Evolutionary conservation across 2,113 vertebrate genomes (phyloP), one percentile per base, ranked within the genome.

Genomic region (Dromas ardeola): DNA sequence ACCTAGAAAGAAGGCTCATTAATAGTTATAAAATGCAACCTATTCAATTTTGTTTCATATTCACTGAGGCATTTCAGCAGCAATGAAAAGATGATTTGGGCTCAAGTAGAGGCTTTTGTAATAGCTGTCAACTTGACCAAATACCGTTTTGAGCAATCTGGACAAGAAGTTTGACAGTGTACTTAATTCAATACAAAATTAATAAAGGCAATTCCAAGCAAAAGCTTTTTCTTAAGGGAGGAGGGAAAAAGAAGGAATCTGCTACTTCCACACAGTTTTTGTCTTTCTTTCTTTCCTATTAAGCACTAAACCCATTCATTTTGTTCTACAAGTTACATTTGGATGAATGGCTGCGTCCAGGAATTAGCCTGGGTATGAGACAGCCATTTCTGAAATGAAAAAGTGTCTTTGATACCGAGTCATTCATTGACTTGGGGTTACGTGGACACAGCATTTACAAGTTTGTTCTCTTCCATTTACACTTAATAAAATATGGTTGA

Each of bases 11-110:
- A 87, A 90, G 53, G 36, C 58, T 95, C 74, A 89, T 95, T 95
- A 94, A 85, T 77, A 87, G 53, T 61, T 91, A 67, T 43, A 91
- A 95, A 95, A 85, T 66, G 49, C 81, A 89, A 34, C 70, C 45
- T 89, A 80, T 95, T 94, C 91, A 94, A 22, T 89, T 95, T 85
- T 79, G 47, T 86, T 96, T 95, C 58, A 40, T 92, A 86, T 89
- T 85, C 58, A 80, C 81, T 85, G 55, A 95, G 71, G 77, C 86
- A 91, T 66, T 94, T 91, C 65, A 89, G 50, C 45, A 93, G 86
- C 42, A 69, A 80, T 84, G 86, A 95, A 97, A 93, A 94, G 81
- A 97, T 66, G 76, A 96, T 94, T 96, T 95, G 61, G 65, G 21
- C 49, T 94, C 52, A 81, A 92, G 79, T 27, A 94, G 89, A 88